Base-by-base conservation (phyloP, 1,140 invertebrate species). In the Eumaeus atala region DNA sequence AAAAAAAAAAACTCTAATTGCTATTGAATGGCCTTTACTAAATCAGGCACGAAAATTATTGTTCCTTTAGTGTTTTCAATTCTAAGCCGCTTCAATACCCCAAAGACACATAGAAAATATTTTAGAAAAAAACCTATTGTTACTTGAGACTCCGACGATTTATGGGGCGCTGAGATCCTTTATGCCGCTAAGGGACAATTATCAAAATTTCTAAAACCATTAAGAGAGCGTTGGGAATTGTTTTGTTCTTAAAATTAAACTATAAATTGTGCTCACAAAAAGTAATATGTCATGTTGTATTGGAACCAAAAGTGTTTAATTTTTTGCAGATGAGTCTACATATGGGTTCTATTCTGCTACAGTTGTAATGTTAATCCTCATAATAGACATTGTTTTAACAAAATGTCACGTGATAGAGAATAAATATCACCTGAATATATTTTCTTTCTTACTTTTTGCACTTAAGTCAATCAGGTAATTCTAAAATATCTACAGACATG, bases 171-270 rank as follows among this genome's bases (percentile, higher is more conserved):
- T 44, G 40, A 16, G 40, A 44, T 16, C 12, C 17, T 16, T 44
- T 44, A 12, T 12, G 40, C 14, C 12, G 17, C 7, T 9, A 44
- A 6, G 40, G 16, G 40, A 44, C 40, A 44, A 44, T 44, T 17
- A 44, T 44, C 16, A 44, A 44, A 44, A 44, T 44, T 44, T 44
- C 40, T 44, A 44, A 44, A 9, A 28, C 40, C 40, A 42, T 42
- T 42, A 44, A 44, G 40, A 14, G 16, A 14, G 14, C 9, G 14
- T 44, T 44, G 8, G 40, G 16, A 44, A 44, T 44, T 28, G 40
- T 44, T 44, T 44, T 44, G 40, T 44, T 44, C 40, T 17, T 44
- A 14, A 42, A 12, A 42, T 42, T 12, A 42, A 42, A 42, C 40
- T 44, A 44, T 44, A 44, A 44, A 44, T 44, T 44, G 1, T 9